These are phyloP conservation scores for Lysandra coridon DNA, from an alignment of 2,888 invertebrate species.

Conservation along the genomic window DNA sequence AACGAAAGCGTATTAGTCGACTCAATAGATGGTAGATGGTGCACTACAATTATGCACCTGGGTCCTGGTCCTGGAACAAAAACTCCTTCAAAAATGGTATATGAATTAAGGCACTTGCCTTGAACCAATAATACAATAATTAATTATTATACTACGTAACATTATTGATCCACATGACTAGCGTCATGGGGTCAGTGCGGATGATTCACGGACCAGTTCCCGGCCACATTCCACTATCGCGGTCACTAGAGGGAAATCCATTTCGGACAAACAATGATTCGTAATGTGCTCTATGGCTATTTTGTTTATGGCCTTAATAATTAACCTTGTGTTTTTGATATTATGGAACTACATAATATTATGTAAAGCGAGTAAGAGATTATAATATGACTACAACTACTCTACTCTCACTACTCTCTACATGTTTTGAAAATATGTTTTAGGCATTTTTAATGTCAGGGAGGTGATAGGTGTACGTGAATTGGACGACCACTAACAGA, in stretches of 20 bases:
- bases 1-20: too few species aligned
- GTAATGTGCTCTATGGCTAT: not conserved
- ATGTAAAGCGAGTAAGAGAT: not conserved
- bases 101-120: too few species aligned
- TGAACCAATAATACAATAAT: not conserved
- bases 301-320: not conserved
- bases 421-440: too few species aligned
- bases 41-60: too few species aligned
- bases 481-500: too few species aligned
- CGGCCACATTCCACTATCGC: conserved; percentile 13
- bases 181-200: conserved; percentile 8
- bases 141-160: not conserved
- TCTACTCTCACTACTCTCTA: too few species aligned
- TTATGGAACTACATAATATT: not conserved
- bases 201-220: not conserved
- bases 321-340: not conserved
- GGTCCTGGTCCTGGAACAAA: too few species aligned
- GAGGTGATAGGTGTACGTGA: too few species aligned
- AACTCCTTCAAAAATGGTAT: too few species aligned
- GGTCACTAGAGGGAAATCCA: conserved; percentile 4
- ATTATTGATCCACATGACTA: not conserved
- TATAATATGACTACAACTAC: too few species aligned
- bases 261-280: not conserved
- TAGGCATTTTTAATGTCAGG: too few species aligned
- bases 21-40: too few species aligned